phyloP scores from a whole-genome alignment of 2,797 vertebrate species.

The Danio jaintianensis region DNA sequence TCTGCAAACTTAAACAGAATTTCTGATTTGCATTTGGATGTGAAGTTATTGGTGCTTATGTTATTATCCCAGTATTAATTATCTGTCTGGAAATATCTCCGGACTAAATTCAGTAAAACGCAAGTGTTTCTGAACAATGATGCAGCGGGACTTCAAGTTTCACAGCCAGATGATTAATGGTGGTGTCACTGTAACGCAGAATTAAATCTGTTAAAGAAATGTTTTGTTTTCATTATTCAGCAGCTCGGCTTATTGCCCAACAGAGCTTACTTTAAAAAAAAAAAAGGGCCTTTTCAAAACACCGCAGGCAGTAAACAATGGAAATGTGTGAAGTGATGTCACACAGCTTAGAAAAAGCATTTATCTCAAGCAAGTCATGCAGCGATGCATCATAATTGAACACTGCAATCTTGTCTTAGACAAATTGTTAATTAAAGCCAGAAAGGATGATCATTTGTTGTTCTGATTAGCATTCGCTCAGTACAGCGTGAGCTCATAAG shows the following conservation, averaged over 20 bases:
- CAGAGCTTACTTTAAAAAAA: neutral
- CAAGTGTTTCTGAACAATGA: neutral
- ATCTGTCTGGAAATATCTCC: neutral
- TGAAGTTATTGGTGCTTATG: neutral
- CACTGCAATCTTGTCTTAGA: neutral
- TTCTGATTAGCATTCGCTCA: neutral
- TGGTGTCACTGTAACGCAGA: neutral
- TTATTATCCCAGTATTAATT: neutral
- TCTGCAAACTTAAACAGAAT: neutral
- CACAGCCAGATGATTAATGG: neutral
- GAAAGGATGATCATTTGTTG: neutral
- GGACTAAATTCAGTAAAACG: neutral
- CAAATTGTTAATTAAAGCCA: slow-evolving; percentile 2
- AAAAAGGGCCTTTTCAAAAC: neutral
- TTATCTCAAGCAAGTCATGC: neutral
- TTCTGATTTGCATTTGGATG: slow-evolving; percentile 26
- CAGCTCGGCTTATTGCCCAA: neutral
- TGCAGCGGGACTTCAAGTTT: neutral
- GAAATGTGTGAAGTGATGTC: slow-evolving; percentile 5
- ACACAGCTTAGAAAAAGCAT: neutral
- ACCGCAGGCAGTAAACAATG: neutral
- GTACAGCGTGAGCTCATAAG: neutral
- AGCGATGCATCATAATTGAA: neutral
- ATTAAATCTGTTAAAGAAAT: neutral
- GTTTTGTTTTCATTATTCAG: slow-evolving; percentile 1